A percentile compares a stretch with the other conserved stretches of the same genome.
Conservation (phyloP, 1,140 invertebrate genomes). For the Atta cephalotes region DNA sequence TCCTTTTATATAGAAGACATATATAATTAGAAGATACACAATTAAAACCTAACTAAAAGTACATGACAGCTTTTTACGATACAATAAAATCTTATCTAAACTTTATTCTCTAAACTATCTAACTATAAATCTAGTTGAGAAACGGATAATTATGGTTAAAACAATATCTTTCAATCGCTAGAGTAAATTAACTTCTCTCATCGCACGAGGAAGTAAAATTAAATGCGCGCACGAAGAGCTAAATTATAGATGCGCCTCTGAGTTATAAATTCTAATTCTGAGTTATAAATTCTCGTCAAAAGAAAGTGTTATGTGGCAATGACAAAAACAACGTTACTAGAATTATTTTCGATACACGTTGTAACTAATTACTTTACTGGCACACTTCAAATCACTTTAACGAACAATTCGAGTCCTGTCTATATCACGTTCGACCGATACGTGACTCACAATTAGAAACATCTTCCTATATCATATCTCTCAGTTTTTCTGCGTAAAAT, state of each 20-base stretch:
- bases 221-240: neutral
- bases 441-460: constrained; percentile 54
- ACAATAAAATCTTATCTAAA: neutral
- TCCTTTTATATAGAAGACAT: neutral
- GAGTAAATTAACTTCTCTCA: neutral
- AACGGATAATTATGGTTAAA: neutral
- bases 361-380: constrained; percentile 29
- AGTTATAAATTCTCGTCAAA: neutral
- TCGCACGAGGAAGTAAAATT: neutral
- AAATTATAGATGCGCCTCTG: neutral
- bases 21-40: neutral
- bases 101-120: no score
- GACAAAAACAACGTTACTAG: neutral
- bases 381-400: neutral
- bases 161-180: neutral
- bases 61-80: neutral
- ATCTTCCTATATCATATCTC: neutral
- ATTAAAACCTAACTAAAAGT: neutral
- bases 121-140: constrained; percentile 12
- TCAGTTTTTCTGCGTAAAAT: constrained; percentile 37
- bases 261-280: neutral
- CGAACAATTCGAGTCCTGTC: neutral
- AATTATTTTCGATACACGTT: constrained; percentile 2
- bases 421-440: constrained; percentile 28
- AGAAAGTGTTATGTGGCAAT: constrained; percentile 19